Evolutionary conservation across 1,140 invertebrate species (phyloP).

Genomic region (Drosophila mauritiana): DNA sequence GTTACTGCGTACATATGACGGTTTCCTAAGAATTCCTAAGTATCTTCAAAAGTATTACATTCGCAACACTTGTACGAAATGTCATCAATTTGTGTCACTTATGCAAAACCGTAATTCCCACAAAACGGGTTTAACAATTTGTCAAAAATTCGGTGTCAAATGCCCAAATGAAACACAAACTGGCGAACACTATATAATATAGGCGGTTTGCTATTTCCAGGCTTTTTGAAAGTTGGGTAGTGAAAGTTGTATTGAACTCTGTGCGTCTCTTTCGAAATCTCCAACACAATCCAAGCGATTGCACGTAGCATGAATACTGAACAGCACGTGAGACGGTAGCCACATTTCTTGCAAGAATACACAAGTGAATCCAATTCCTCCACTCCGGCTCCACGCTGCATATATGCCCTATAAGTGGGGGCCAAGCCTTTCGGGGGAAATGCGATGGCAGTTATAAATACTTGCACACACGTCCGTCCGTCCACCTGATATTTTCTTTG

Average conservation of each 20-base stretch:
- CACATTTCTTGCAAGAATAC: constrained; percentile 57
- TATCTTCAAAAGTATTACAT: not conserved
- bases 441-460: constrained; percentile 42
- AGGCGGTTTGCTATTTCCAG: constrained; percentile 24
- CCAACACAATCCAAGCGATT: constrained; percentile 25
- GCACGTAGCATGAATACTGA: constrained; percentile 53
- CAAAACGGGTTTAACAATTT: constrained; percentile 30
- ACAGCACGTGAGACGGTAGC: constrained; percentile 42
- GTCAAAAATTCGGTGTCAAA: constrained; percentile 12
- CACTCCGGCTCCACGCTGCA: not conserved
- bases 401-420: constrained; percentile 8
- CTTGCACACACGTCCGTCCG: constrained; percentile 44
- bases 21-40: not conserved
- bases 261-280: constrained; percentile 44
- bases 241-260: constrained; percentile 48
- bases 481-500: constrained; percentile 32
- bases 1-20: too few species aligned
- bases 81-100: constrained; percentile 27
- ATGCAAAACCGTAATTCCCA: constrained; percentile 29
- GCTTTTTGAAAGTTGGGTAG: constrained; percentile 41
- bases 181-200: constrained; percentile 39
- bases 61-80: constrained; percentile 4
- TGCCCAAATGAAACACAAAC: constrained; percentile 9
- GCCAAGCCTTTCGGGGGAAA: constrained; percentile 26
- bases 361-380: constrained; percentile 32